phyloP scores from a whole-genome alignment of 2,888 invertebrate genomes.

The Lathronympha strigana region DNA sequence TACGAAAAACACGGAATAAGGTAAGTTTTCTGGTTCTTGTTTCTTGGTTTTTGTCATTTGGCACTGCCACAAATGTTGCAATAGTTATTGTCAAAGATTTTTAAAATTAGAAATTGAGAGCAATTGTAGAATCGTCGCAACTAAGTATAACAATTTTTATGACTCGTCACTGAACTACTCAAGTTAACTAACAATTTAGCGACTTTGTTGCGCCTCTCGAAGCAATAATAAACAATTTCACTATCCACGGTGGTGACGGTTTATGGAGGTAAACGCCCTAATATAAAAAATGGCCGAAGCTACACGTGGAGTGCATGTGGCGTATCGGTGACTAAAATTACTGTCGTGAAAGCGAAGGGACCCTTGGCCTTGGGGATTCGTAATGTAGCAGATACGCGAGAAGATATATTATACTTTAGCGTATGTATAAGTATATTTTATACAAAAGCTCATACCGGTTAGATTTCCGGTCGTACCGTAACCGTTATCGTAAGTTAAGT shows the following conservation, averaged over 20 bases:
- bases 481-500: too few species aligned
- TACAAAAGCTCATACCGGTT: too few species aligned
- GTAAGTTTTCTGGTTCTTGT: too few species aligned
- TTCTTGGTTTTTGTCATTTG: too few species aligned
- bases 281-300: conserved; percentile 36
- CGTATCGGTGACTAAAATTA: conserved; percentile 46
- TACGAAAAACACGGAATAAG: too few species aligned
- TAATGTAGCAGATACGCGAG: background rate
- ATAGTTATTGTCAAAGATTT: too few species aligned
- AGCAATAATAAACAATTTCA: background rate
- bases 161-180: background rate
- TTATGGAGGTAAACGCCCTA: conserved; percentile 41
- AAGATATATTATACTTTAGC: background rate
- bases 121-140: background rate
- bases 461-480: too few species aligned
- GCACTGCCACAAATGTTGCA: too few species aligned
- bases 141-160: background rate
- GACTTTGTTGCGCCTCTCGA: background rate
- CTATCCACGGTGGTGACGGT: conserved; percentile 11
- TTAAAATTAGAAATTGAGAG: too few species aligned
- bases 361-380: conserved; percentile 21
- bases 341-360: conserved; percentile 39
- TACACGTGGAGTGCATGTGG: conserved; percentile 50
- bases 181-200: background rate
- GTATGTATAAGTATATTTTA: too few species aligned